These are phyloP conservation scores for Sminthopsis crassicaudata DNA, from an alignment of 2,113 vertebrate genomes.

Conservation along the genomic window DNA sequence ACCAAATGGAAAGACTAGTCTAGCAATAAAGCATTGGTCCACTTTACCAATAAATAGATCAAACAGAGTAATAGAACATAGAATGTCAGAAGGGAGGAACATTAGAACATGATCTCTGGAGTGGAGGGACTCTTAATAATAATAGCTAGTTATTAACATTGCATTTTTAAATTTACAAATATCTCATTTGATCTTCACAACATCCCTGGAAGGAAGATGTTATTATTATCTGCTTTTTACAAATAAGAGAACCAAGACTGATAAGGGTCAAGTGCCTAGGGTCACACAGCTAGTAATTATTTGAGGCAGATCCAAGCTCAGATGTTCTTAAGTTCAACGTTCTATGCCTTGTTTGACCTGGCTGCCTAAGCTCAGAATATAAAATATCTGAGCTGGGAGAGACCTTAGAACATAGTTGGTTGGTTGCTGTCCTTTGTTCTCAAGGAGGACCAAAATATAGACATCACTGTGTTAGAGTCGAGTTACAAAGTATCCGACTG, in stretches of 20 bases:
- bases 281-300: neutral
- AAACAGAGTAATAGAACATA: neutral
- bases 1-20: neutral
- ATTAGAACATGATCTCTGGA: neutral
- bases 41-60: neutral
- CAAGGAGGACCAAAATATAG: too few relatives aligned
- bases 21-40: neutral
- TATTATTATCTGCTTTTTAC: neutral
- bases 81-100: neutral
- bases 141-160: neutral
- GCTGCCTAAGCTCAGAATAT: neutral
- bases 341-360: neutral
- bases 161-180: neutral
- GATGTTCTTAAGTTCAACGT: neutral
- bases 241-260: neutral
- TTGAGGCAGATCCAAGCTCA: neutral
- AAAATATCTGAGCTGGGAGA: neutral
- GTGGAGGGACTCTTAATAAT: neutral
- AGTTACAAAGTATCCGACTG: too few relatives aligned
- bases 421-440: too few relatives aligned
- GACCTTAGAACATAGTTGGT: neutral
- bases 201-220: neutral
- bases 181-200: neutral
- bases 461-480: too few relatives aligned
- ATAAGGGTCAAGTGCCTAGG: neutral